Evolutionary conservation across 2,113 vertebrate species (phyloP).

Genomic region (Hippocampus comes): DNA sequence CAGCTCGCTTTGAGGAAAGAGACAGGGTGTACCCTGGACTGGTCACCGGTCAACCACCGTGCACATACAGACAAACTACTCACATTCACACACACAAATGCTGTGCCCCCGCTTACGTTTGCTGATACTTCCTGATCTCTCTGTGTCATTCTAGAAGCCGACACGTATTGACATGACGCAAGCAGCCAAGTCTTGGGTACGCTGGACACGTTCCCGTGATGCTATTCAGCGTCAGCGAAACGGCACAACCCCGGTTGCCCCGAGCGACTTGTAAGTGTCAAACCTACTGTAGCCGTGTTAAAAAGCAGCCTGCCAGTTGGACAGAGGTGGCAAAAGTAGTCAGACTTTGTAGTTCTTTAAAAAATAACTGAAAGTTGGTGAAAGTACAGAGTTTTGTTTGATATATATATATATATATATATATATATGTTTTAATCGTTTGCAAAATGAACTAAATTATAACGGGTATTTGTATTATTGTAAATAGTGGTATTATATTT

Average conservation of each 20-base stretch:
- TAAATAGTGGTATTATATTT: too few relatives aligned
- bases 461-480: too few relatives aligned
- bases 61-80: too few relatives aligned
- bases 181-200: constrained; percentile 35
- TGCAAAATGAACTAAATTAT: too few relatives aligned
- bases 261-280: constrained; percentile 67
- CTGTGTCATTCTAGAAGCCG: constrained; percentile 18
- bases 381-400: too few relatives aligned
- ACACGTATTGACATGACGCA: constrained; percentile 50
- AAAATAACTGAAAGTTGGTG: too few relatives aligned
- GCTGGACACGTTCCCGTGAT: constrained; percentile 63
- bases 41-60: too few relatives aligned
- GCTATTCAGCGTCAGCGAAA: constrained; percentile 60
- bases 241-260: constrained; percentile 53
- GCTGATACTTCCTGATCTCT: background rate
- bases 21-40: too few relatives aligned
- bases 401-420: too few relatives aligned
- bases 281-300: constrained; percentile 63
- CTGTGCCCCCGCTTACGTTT: background rate
- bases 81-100: too few relatives aligned
- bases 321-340: background rate
- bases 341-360: background rate
- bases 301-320: constrained; percentile 51
- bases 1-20: too few relatives aligned
- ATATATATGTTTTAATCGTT: too few relatives aligned